Percentiles rank a stretch among this genome's conserved stretches.
Evolutionary conservation across 2,797 vertebrate species (phyloP).

Genomic region (Zenarchopterus dispar): DNA sequence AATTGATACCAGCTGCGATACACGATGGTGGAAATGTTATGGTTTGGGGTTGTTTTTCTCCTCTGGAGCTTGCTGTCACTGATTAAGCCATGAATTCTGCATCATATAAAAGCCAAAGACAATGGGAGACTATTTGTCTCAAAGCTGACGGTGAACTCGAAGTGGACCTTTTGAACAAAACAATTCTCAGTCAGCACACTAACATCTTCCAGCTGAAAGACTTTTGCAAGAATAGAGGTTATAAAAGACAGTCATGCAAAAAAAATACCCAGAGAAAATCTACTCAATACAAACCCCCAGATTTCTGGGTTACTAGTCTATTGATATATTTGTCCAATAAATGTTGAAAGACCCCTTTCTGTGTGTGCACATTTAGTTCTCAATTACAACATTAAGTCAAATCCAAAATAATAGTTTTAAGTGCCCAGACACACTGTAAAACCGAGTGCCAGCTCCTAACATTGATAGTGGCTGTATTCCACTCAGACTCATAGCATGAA

Average conservation of each 20-base stretch:
- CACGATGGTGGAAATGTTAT: not conserved
- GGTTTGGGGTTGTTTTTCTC: not conserved
- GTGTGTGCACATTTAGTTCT: conserved; percentile 5
- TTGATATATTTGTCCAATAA: not conserved
- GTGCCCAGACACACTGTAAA: conserved; percentile 18
- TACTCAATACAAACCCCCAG: not conserved
- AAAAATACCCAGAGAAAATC: not conserved
- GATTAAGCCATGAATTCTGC: too few relatives aligned
- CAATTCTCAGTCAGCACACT: too few relatives aligned
- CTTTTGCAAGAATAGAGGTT: not conserved
- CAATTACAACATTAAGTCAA: not conserved
- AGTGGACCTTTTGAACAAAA: too few relatives aligned
- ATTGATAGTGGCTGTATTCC: conserved; percentile 9
- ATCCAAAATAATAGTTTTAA: conserved; percentile 18
- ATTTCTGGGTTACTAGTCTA: not conserved
- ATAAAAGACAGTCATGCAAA: not conserved
- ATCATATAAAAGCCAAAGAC: too few relatives aligned
- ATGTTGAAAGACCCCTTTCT: not conserved
- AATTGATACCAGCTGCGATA: not conserved
- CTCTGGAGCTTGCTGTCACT: not conserved
- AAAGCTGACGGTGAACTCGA: too few relatives aligned
- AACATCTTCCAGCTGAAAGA: not conserved
- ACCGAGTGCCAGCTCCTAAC: conserved; percentile 16
- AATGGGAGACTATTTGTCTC: not conserved
- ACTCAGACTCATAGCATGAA: conserved; percentile 6